Evolutionary conservation across 2,888 invertebrate species (phyloP).

Genomic region (Muschampia plurimacula): DNA sequence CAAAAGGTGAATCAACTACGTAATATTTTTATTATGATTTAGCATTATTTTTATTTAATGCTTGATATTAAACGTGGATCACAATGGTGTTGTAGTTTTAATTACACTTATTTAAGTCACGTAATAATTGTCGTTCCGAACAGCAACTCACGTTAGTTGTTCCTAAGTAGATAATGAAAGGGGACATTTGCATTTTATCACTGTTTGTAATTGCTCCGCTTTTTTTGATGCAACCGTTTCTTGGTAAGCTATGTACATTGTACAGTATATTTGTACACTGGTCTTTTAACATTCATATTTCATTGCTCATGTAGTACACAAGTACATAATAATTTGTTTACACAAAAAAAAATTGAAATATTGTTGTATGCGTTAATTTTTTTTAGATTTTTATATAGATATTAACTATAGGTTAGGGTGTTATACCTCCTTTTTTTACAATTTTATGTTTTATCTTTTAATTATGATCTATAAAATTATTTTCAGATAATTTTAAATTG

Average conservation of each 20-base stretch:
- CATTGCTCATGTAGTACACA: too few species aligned
- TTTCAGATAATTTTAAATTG: too few species aligned
- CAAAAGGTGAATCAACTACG: too few species aligned
- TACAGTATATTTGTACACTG: not conserved
- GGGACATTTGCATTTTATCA: slow-evolving; percentile 18
- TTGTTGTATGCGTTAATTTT: too few species aligned
- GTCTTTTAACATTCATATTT: not conserved
- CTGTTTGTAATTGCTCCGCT: not conserved
- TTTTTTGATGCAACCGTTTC: not conserved
- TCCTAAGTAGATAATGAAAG: slow-evolving; percentile 19
- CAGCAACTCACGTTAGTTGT: not conserved
- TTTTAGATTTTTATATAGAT: too few species aligned
- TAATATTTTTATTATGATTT: too few species aligned
- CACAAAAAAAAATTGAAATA: too few species aligned
- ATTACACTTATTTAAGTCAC: not conserved
- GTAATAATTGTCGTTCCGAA: not conserved
- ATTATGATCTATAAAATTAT: too few species aligned
- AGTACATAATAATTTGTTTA: too few species aligned
- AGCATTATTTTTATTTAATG: not conserved
- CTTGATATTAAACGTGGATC: not conserved
- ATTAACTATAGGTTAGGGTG: too few species aligned
- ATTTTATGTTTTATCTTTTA: too few species aligned
- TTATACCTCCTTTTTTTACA: too few species aligned
- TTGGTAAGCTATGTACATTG: not conserved
- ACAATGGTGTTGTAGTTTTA: not conserved